phyloP scores from a whole-genome alignment of 2,797 vertebrate species.

The Centropyge bicolor region DNA sequence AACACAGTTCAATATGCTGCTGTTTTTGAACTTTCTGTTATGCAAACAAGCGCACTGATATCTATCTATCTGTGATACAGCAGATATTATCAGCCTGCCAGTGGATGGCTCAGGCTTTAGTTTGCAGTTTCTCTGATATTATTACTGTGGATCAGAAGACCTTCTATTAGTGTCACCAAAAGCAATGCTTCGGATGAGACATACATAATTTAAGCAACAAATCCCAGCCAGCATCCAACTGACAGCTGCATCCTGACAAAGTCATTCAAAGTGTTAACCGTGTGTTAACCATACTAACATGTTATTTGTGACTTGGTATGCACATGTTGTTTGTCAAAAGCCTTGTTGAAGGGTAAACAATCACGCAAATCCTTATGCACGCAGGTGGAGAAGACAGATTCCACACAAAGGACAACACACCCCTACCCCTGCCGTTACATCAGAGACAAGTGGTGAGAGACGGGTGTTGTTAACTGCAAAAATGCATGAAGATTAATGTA shows the following conservation, averaged over 20 bases:
- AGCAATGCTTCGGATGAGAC: too few species aligned
- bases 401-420: not conserved
- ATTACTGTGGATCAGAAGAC: not conserved
- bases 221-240: not conserved
- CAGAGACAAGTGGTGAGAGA: not conserved
- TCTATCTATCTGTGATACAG: not conserved
- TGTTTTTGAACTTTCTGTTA: not conserved
- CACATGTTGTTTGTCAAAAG: not conserved
- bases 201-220: conserved; percentile 13
- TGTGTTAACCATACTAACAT: not conserved
- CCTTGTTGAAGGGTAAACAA: conserved; percentile 7
- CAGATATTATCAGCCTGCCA: not conserved
- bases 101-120: not conserved
- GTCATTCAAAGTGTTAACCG: not conserved
- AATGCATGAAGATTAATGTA: conserved; percentile 5
- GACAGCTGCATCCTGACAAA: not conserved
- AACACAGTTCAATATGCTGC: not conserved
- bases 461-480: not conserved
- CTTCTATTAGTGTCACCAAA: too few species aligned
- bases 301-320: not conserved
- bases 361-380: not conserved
- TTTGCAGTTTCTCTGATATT: not conserved
- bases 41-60: not conserved
- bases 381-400: not conserved
- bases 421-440: not conserved